These are phyloP conservation scores for Sycobia sp. DNA, from an alignment of 1,140 invertebrate genomes.

Conservation along the genomic window DNA sequence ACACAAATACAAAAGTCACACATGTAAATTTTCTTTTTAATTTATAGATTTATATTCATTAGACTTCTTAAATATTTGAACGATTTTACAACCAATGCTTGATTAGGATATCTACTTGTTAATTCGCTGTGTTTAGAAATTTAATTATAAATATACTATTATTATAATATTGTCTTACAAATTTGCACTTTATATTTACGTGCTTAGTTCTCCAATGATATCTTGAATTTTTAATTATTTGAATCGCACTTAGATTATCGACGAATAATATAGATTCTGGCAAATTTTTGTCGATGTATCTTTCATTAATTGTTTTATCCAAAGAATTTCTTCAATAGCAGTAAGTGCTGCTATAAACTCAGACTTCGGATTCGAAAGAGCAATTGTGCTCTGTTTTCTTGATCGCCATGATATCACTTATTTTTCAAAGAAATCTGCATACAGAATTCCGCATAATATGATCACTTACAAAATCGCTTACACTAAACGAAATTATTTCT, in stretches of 20 bases:
- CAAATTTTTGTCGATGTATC: too few species aligned
- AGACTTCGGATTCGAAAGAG: slow-evolving; percentile 27
- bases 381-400: slow-evolving; percentile 40
- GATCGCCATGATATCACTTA: slow-evolving; percentile 40
- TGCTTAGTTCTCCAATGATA: slow-evolving; percentile 39
- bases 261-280: too few species aligned
- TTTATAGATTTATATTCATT: neutral
- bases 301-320: too few species aligned
- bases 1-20: neutral
- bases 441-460: slow-evolving; percentile 29
- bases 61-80: slow-evolving; percentile 3
- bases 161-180: slow-evolving; percentile 37
- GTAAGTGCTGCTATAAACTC: slow-evolving; percentile 1
- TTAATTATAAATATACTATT: slow-evolving; percentile 32
- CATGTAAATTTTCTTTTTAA: neutral
- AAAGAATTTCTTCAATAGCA: too few species aligned
- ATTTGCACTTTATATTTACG: slow-evolving; percentile 41
- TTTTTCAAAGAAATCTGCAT: slow-evolving; percentile 34
- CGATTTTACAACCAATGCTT: slow-evolving; percentile 13
- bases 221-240: slow-evolving; percentile 36
- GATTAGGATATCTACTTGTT: slow-evolving; percentile 20
- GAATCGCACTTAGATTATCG: too few species aligned
- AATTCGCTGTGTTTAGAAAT: slow-evolving; percentile 27
- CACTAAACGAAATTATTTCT: neutral
- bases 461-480: slow-evolving; percentile 30